Conservation (phyloP, 2,797 vertebrate genomes). For the Craterocephalus amniculus region DNA sequence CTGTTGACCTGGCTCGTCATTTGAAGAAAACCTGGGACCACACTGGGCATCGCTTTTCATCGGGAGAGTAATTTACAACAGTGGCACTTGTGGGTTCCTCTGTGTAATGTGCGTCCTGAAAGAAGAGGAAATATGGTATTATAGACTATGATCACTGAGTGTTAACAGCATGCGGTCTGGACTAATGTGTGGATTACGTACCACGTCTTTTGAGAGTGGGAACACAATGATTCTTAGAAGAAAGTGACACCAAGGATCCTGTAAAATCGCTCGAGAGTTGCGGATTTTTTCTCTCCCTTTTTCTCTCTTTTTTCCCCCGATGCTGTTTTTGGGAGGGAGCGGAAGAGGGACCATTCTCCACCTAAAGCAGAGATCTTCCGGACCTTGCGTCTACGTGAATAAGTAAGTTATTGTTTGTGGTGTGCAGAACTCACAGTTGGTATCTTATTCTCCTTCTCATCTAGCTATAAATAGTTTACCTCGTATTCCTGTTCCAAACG, state of each 20-base stretch:
- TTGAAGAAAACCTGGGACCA: constrained; percentile 42
- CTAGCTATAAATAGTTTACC: constrained; percentile 14
- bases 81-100: constrained; percentile 75
- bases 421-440: constrained; percentile 3
- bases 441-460: constrained; percentile 5
- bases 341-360: constrained; percentile 62
- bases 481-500: constrained; percentile 9
- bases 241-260: constrained; percentile 82
- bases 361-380: constrained; percentile 57
- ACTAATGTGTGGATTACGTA: constrained; percentile 77
- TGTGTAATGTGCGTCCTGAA: constrained; percentile 53
- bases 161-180: constrained; percentile 45
- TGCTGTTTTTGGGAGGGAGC: constrained; percentile 69
- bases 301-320: constrained; percentile 64
- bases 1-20: constrained; percentile 15
- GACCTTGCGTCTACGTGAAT: constrained; percentile 60
- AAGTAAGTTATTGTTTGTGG: constrained; percentile 78
- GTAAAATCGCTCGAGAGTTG: constrained; percentile 86
- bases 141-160: constrained; percentile 50
- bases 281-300: constrained; percentile 85
- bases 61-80: constrained; percentile 57
- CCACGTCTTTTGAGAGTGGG: constrained; percentile 68
- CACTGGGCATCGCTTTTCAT: constrained; percentile 34
- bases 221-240: constrained; percentile 66
- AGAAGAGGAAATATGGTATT: constrained; percentile 54